phyloP scores from a whole-genome alignment of 1,140 invertebrate genomes.

The Caenorhabditis latens region DNA sequence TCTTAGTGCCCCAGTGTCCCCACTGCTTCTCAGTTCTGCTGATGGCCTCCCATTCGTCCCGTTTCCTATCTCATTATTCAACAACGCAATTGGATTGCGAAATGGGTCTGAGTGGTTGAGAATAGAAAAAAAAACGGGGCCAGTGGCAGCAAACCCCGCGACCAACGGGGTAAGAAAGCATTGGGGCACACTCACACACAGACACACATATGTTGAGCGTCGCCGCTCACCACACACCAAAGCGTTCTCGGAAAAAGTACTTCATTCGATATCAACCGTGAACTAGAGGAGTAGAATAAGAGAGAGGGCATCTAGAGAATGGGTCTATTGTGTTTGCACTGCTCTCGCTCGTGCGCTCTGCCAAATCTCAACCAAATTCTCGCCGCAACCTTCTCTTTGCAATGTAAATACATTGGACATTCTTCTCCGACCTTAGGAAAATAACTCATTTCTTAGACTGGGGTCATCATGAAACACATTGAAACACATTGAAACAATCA shows the following conservation, averaged over 20 bases:
- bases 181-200: slow-evolving; percentile 23
- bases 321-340: slow-evolving; percentile 51
- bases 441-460: neutral
- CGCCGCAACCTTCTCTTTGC: slow-evolving; percentile 46
- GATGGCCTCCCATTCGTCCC: slow-evolving; percentile 23
- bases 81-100: slow-evolving; percentile 49
- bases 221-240: slow-evolving; percentile 51
- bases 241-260: slow-evolving; percentile 55
- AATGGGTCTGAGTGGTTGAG: slow-evolving; percentile 46
- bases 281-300: slow-evolving; percentile 49
- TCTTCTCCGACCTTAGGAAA: slow-evolving; percentile 19
- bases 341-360: slow-evolving; percentile 54
- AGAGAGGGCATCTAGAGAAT: slow-evolving; percentile 47
- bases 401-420: slow-evolving; percentile 49
- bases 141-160: slow-evolving; percentile 35
- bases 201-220: slow-evolving; percentile 5
- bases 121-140: slow-evolving; percentile 37
- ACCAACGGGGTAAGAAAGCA: slow-evolving; percentile 5
- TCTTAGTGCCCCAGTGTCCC: slow-evolving; percentile 31
- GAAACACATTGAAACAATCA: neutral
- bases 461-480: slow-evolving; percentile 47
- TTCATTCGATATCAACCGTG: slow-evolving; percentile 56
- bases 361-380: slow-evolving; percentile 47
- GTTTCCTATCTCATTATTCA: slow-evolving; percentile 48
- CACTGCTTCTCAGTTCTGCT: slow-evolving; percentile 3